Percentiles rank a stretch among this genome's conserved stretches.
Conservation (phyloP, 2,113 vertebrate species). For the Tringa solitaria region DNA sequence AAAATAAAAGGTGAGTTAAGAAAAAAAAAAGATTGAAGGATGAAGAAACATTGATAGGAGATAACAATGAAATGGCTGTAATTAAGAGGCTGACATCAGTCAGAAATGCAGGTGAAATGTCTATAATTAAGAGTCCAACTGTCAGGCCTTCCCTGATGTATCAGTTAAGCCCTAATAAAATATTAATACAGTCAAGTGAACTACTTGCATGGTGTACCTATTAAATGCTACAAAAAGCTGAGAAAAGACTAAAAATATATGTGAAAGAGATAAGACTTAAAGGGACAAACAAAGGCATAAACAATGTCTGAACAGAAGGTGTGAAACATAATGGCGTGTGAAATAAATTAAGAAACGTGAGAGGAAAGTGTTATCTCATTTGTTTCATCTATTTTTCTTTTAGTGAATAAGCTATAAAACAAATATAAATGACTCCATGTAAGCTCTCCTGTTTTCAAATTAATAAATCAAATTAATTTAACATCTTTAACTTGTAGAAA, state of each 20-base stretch:
- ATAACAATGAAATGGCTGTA: not conserved
- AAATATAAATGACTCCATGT: not conserved
- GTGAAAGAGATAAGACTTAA: not conserved
- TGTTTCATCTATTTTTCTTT: not conserved
- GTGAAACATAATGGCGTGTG: not conserved
- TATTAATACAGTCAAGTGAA: not conserved
- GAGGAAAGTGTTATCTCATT: not conserved
- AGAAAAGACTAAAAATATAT: constrained; percentile 9
- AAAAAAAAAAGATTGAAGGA: not conserved
- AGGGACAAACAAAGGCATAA: constrained; percentile 19
- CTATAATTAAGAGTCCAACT: not conserved
- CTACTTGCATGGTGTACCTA: not conserved
- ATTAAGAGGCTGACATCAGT: not conserved
- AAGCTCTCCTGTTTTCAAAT: not conserved
- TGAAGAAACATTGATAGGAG: not conserved
- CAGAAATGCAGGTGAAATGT: not conserved
- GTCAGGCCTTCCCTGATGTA: not conserved
- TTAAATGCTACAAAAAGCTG: not conserved
- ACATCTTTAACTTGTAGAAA: not conserved
- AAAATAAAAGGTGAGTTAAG: not conserved
- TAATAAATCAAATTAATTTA: constrained; percentile 21
- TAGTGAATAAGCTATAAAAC: not conserved
- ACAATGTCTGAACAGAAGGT: not conserved
- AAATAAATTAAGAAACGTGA: constrained; percentile 21
- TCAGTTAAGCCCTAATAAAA: not conserved